phyloP scores from a whole-genome alignment of 2,888 invertebrate genomes.

The Drosophila flavopinicola region DNA sequence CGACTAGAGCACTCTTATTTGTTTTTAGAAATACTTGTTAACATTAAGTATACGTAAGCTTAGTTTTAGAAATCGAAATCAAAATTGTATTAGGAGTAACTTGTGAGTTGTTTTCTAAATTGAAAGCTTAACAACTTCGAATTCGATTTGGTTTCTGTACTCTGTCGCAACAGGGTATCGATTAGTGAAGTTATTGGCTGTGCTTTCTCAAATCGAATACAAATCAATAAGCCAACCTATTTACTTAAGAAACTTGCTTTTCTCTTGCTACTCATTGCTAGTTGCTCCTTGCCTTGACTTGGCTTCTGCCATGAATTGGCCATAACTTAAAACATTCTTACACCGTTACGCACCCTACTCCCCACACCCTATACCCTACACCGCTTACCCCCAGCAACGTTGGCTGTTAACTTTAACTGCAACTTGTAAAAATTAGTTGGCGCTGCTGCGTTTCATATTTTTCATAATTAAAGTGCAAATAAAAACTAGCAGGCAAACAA shows the following conservation, averaged over 20 bases:
- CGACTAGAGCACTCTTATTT: too few species aligned
- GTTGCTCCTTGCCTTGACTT: not conserved
- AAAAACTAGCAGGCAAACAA: constrained; percentile 72
- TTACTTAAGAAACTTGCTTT: constrained; percentile 1
- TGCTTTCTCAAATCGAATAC: constrained; percentile 10
- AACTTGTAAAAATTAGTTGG: constrained; percentile 71
- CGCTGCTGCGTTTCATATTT: constrained; percentile 53
- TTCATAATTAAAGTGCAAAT: constrained; percentile 77
- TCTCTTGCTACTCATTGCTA: not conserved
- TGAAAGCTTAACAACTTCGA: too few species aligned
- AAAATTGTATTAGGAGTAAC: too few species aligned
- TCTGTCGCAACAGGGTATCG: not conserved
- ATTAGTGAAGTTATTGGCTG: not conserved
- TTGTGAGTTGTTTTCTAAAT: too few species aligned
- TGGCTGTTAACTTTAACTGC: constrained; percentile 49
- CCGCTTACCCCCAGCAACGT: not conserved
- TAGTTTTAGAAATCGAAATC: too few species aligned
- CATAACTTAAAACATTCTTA: constrained; percentile 32
- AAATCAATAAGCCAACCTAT: constrained; percentile 13
- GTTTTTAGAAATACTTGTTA: too few species aligned
- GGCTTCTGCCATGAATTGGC: constrained; percentile 23
- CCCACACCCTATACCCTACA: not conserved
- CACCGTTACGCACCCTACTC: not conserved
- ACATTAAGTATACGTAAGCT: too few species aligned
- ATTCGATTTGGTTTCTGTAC: too few species aligned